Evolutionary conservation across 2,113 vertebrate genomes (phyloP), one percentile per base, ranked within the genome.

Genomic region (Dipodomys spectabilis): DNA sequence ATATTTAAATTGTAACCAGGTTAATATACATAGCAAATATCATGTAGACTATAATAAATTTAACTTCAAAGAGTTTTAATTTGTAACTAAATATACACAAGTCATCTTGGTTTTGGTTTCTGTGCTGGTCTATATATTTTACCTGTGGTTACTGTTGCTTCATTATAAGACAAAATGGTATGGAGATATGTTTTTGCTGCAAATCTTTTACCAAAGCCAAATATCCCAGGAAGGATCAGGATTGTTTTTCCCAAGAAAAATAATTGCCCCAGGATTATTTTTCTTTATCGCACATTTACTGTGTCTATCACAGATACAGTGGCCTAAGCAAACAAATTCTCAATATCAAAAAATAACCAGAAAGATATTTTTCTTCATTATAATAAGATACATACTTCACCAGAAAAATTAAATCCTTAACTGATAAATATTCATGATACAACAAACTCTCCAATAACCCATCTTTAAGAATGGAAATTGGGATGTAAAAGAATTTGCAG

Each of bases 401-500:
- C 35, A 95, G 67, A 49, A 68, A 80, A 92, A 62, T 69, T 30
- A 93, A 64, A 9, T 20, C 74, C 49, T 57, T 53, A 92, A 74
- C 89, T n/a, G 82, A 65, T 45, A 22, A 68, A 71, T 72, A 32
- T 44, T 81, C 9, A 73, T 35, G 6, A 27, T 49, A 23, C 5
- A 78, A 77, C 27, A 65, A 72, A 86, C 11, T 53, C 6, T 77
- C 22, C 2, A 71, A 67, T 16, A 53, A 19, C 35, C 10, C 9
- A 30, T 44, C 18, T 6, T 79, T 57, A 77, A 60, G 73, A 79
- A 83, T 49, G 44, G 80, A 90, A 86, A 82, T 83, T 32, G 25
- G 25, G 7, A 74, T 45, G 25, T 13, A 78, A 67, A 57, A 11
- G 28, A 84, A 73, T 65, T 91, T 39, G 12, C 11, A 86, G 62